phyloP scores from a whole-genome alignment of 1,140 invertebrate genomes.

The Batillaria attramentaria region DNA sequence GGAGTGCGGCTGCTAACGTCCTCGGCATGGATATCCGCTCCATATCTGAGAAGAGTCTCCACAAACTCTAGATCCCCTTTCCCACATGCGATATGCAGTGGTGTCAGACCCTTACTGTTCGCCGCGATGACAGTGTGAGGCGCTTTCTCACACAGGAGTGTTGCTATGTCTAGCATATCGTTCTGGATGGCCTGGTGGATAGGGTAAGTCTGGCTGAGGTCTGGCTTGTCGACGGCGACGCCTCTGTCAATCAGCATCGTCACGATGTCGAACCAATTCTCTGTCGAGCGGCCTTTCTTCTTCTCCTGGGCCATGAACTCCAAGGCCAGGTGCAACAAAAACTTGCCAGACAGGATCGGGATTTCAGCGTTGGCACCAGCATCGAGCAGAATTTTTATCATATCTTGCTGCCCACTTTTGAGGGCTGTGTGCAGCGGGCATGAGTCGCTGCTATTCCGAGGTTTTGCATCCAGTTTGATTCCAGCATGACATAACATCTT shows the following conservation, averaged over 20 bases:
- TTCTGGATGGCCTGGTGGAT: neutral
- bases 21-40: neutral
- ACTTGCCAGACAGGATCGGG: no score
- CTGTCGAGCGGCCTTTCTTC: no score
- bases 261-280: no score
- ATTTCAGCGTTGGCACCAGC: neutral
- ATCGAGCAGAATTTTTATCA: slow-evolving; percentile 11
- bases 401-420: neutral
- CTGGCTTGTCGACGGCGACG: neutral
- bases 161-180: neutral
- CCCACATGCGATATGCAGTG: slow-evolving; percentile 15
- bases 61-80: no score
- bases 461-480: slow-evolving; percentile 8
- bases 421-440: slow-evolving; percentile 12
- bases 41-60: neutral
- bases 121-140: neutral
- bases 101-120: neutral
- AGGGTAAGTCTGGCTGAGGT: neutral
- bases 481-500: neutral
- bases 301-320: no score
- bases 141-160: neutral
- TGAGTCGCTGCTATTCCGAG: neutral
- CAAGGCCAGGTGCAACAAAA: no score
- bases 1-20: neutral
- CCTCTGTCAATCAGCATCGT: neutral